Conservation (phyloP, 2,888 invertebrate species). For the Dusona sp. region DNA sequence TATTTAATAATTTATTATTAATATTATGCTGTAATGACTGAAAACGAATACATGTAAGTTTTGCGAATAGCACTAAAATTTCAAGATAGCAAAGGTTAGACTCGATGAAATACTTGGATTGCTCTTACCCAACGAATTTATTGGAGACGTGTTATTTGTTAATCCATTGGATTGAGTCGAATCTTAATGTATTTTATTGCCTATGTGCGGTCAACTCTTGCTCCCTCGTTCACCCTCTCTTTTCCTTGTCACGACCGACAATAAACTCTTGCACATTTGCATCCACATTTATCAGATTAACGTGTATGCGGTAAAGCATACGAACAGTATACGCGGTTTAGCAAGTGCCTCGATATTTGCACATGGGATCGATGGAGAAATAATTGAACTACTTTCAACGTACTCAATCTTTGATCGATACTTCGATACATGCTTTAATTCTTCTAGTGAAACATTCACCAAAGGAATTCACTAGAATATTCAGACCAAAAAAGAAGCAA, state of each 20-base stretch:
- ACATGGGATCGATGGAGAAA: conserved; percentile 10
- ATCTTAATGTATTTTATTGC: conserved; percentile 36
- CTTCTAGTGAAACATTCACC: background rate
- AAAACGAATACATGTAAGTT: background rate
- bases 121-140: conserved; percentile 9
- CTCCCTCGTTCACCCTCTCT: conserved; percentile 10
- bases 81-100: background rate
- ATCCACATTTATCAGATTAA: conserved; percentile 24
- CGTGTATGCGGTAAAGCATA: conserved; percentile 5
- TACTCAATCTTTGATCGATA: conserved; percentile 11
- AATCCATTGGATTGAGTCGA: conserved; percentile 36
- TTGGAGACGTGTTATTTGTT: conserved; percentile 36
- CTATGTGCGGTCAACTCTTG: conserved; percentile 1
- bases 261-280: conserved; percentile 22
- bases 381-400: conserved; percentile 18
- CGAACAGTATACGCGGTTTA: background rate
- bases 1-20: background rate
- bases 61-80: background rate
- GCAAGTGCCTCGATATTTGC: conserved; percentile 16
- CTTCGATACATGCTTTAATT: background rate
- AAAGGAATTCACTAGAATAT: background rate
- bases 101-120: conserved; percentile 7
- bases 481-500: background rate
- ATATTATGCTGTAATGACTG: background rate
- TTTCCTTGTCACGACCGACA: conserved; percentile 13